phyloP scores from a whole-genome alignment of 2,797 vertebrate species.

The Arctocebus calabarensis region DNA sequence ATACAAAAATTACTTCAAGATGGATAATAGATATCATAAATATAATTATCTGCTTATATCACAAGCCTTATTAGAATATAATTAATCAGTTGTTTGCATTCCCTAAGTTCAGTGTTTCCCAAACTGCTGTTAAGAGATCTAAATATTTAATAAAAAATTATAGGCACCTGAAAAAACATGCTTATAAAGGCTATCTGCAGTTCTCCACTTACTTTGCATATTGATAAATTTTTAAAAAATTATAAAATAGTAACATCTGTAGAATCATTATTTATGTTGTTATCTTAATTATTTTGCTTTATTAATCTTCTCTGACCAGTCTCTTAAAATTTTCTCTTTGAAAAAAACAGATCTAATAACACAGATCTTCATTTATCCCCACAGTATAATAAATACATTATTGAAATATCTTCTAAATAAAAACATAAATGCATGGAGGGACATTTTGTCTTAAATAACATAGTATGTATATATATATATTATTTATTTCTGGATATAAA shows the following conservation, averaged over 20 bases:
- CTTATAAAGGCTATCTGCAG: background rate
- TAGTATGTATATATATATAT: too few species aligned
- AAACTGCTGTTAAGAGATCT: background rate
- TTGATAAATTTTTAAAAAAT: slow-evolving; percentile 34
- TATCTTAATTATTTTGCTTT: slow-evolving; percentile 3
- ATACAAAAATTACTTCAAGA: too few species aligned
- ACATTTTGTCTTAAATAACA: background rate
- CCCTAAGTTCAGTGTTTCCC: background rate
- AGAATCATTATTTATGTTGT: background rate
- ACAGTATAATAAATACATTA: background rate
- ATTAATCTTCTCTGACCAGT: background rate
- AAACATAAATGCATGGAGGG: background rate
- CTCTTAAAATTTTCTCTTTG: background rate
- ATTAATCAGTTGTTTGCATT: background rate
- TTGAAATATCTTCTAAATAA: background rate
- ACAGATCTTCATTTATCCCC: background rate
- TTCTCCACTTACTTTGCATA: slow-evolving; percentile 27
- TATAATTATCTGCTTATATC: background rate
- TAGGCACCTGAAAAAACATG: background rate
- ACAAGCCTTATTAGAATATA: background rate
- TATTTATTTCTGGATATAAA: background rate
- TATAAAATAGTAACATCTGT: background rate
- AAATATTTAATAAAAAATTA: slow-evolving; percentile 37
- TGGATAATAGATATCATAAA: background rate
- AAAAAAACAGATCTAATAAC: background rate